Percentiles rank a stretch among this genome's conserved stretches.
These are phyloP conservation scores for Ciconia boyciana DNA, from an alignment of 2,113 vertebrate genomes.

Conservation along the genomic window DNA sequence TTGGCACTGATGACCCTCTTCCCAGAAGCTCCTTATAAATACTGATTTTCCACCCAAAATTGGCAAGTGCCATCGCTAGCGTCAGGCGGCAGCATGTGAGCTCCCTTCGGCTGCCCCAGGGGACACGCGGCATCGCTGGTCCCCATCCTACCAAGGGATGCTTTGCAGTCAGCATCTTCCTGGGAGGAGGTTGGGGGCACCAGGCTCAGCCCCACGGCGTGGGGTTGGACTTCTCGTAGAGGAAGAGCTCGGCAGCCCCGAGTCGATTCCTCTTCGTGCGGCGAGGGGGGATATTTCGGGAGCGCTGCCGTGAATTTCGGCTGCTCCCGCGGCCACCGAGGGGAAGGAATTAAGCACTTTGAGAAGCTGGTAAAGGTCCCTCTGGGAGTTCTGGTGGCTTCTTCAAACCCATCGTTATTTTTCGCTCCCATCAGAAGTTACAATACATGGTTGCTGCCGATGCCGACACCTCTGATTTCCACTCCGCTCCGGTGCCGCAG, in stretches of 20 bases:
- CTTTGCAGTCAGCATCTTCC: not conserved
- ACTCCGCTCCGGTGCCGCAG: not conserved
- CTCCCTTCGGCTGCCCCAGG: not conserved
- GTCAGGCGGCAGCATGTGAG: rapidly evolving
- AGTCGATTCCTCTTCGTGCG: rapidly evolving
- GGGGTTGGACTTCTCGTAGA: not conserved
- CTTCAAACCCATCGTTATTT: not conserved
- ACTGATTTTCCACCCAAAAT: not conserved
- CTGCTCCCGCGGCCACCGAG: not conserved
- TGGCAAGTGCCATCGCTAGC: rapidly evolving
- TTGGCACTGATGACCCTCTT: not conserved
- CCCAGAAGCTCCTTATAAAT: not conserved
- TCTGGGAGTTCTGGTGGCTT: not conserved
- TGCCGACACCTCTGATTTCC: not conserved
- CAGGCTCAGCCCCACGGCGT: not conserved
- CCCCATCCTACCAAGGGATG: rapidly evolving
- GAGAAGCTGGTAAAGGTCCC: not conserved
- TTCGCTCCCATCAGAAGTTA: not conserved
- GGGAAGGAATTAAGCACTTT: not conserved
- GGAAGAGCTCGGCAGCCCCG: not conserved
- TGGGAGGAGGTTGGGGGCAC: not conserved
- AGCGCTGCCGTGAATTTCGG: not conserved
- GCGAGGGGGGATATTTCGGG: not conserved
- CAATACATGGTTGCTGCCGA: rapidly evolving
- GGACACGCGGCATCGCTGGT: rapidly evolving